Base-by-base conservation (phyloP, 2,797 vertebrate genomes). In the Aratinga solstitialis region DNA sequence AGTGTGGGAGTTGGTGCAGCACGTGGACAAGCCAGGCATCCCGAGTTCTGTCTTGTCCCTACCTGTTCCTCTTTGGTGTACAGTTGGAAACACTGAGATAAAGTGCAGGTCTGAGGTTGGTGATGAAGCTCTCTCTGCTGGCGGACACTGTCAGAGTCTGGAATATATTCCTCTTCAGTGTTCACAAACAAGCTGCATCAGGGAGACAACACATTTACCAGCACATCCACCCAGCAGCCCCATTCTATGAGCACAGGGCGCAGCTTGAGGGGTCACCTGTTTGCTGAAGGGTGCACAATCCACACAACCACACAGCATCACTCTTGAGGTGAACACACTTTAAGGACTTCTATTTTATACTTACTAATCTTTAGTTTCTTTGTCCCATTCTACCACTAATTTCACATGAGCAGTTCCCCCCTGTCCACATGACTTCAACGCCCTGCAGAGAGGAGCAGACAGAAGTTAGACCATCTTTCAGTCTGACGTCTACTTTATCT, bases 61-160 rank as follows among this genome's bases (percentile, higher is more conserved):
- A 99, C 99, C 99, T 99, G 99, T 78, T 99, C 99, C 98, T 99
- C 99, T 98, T 99, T 99, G 96, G 99, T 99, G 98, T 99, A 99
- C 67, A 99, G 99, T 95, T 99, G 99, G 96, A 99, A 99, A 97
- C 99, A 99, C 98, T 99, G 99, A 90, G 99, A 98, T 34, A 99
- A 98, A 90, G 98, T 99, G 98, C 99, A 99, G 92, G 98, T 98
- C 97, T 99, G 99, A 21, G 99, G 99, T 97, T 99, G 99, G 71
- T 99, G 99, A 94, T 99, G 99, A 26, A 99, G 98, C 90, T 99
- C 99, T 95, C 98, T 98, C 97, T 99, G 99, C 97, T 99, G 98
- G 93, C 99, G 99, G 89, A 99, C 99, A 1, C 99, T 99, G 97
- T 99, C 99, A 0, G 99, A 98, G 76, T 99, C 99, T 13, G 99